These are phyloP conservation scores for Heliconius aoede DNA, from an alignment of 2,888 invertebrate genomes.

Conservation along the genomic window DNA sequence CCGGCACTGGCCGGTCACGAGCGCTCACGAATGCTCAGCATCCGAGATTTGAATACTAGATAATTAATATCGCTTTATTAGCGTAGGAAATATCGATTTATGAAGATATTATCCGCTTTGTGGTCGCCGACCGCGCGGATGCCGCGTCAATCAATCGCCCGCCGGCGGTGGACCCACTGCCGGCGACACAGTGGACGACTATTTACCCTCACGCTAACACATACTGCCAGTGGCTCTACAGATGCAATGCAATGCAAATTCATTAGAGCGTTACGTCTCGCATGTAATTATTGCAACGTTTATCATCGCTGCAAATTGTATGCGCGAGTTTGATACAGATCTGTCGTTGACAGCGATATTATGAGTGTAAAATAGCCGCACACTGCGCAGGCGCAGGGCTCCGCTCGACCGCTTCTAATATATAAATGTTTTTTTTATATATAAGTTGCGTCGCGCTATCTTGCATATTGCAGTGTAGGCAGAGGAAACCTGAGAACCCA, in stretches of 20 bases:
- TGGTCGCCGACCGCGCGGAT: conserved; percentile 55
- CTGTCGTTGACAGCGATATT: conserved; percentile 12
- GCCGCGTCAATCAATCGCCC: conserved; percentile 37
- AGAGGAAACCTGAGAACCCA: too few species aligned
- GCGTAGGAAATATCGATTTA: conserved; percentile 78
- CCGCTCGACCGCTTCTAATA: background rate
- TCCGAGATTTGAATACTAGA: conserved; percentile 82
- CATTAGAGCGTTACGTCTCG: conserved; percentile 27
- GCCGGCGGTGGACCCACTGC: conserved; percentile 11
- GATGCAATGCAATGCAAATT: conserved; percentile 4
- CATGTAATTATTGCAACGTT: conserved; percentile 27
- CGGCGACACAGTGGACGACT: too few species aligned
- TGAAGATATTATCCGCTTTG: conserved; percentile 78
- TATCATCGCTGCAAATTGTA: conserved; percentile 16
- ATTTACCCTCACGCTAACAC: background rate
- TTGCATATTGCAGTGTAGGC: too few species aligned
- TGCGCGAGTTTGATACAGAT: background rate
- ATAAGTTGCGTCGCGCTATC: too few species aligned
- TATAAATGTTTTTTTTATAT: background rate
- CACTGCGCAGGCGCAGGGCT: background rate
- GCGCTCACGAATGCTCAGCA: conserved; percentile 66
- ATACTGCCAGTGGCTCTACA: conserved; percentile 8
- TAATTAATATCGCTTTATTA: conserved; percentile 84
- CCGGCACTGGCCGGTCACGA: conserved; percentile 62
- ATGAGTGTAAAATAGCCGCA: conserved; percentile 1